Evolutionary conservation across 1,140 invertebrate species (phyloP).

Genomic region (Drosophila orena): DNA sequence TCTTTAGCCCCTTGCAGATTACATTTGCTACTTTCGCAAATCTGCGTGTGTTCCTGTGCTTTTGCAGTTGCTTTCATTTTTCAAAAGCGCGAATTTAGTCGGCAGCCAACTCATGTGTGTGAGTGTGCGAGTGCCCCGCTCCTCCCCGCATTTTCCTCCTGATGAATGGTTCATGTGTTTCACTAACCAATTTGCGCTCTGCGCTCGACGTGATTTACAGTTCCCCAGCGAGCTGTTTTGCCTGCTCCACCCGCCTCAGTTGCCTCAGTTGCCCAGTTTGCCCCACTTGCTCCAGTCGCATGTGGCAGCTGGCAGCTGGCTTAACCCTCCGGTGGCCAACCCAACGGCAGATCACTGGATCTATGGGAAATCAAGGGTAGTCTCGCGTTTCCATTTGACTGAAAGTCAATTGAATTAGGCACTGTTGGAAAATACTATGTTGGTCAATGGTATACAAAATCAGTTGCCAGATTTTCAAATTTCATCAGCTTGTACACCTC

Average conservation of each 20-base stretch:
- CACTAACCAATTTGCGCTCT: constrained; percentile 78
- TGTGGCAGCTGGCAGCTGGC: constrained; percentile 19
- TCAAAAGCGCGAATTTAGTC: constrained; percentile 66
- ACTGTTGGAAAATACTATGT: background rate
- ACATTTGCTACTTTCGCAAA: constrained; percentile 55
- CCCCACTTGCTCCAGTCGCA: background rate
- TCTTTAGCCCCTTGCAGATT: constrained; percentile 46
- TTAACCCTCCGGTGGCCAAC: constrained; percentile 32
- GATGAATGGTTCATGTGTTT: constrained; percentile 60
- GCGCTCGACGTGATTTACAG: constrained; percentile 78
- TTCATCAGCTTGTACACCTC: no score
- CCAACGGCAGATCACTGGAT: constrained; percentile 5
- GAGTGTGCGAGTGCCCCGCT: background rate
- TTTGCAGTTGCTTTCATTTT: constrained; percentile 61
- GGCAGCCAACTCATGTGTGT: constrained; percentile 31
- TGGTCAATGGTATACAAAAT: background rate
- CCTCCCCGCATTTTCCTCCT: background rate
- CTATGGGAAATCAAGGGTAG: constrained; percentile 7
- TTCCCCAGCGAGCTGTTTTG: constrained; percentile 73
- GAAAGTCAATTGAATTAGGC: background rate
- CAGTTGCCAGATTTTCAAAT: background rate
- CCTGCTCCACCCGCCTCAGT: constrained; percentile 17
- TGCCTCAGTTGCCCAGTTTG: background rate
- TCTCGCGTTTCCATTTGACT: background rate
- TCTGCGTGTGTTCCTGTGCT: constrained; percentile 34